phyloP scores from a whole-genome alignment of 2,113 vertebrate species.

The Lasiurus borealis region DNA sequence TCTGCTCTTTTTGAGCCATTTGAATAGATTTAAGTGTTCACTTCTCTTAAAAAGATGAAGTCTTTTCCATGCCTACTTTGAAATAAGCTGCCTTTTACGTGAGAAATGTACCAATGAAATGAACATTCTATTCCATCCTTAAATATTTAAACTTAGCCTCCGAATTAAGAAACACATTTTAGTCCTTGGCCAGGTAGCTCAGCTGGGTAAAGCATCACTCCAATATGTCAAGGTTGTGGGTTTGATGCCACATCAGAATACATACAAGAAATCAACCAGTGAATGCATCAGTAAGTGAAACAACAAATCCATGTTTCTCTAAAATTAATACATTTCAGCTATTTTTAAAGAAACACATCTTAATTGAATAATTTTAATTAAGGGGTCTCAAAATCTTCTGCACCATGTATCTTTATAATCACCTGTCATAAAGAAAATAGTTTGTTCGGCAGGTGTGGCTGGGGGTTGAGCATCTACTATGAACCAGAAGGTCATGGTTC shows the following conservation, averaged over 20 bases:
- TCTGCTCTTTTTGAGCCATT: slow-evolving; percentile 8
- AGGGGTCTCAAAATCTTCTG: background rate
- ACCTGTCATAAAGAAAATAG: slow-evolving; percentile 28
- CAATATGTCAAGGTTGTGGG: background rate
- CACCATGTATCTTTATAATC: background rate
- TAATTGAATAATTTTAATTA: slow-evolving; percentile 57
- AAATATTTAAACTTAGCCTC: slow-evolving; percentile 39
- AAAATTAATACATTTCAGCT: background rate
- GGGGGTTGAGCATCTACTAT: too few relatives aligned
- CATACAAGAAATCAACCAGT: background rate
- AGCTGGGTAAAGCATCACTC: background rate
- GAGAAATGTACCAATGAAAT: slow-evolving; percentile 22
- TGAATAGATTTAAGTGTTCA: background rate
- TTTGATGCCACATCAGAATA: background rate
- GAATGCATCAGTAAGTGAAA: background rate
- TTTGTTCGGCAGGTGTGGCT: too few relatives aligned
- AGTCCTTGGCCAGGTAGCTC: background rate
- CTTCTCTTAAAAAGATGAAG: slow-evolving; percentile 40
- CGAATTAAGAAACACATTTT: slow-evolving; percentile 4
- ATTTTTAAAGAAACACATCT: background rate
- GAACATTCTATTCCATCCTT: background rate
- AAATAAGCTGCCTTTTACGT: slow-evolving; percentile 39
- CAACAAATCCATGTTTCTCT: background rate
- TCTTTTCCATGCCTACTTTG: background rate
- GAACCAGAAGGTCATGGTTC: too few relatives aligned